Evolutionary conservation across 2,888 invertebrate genomes (phyloP).

Genomic region (Leptinotarsa haldemani): DNA sequence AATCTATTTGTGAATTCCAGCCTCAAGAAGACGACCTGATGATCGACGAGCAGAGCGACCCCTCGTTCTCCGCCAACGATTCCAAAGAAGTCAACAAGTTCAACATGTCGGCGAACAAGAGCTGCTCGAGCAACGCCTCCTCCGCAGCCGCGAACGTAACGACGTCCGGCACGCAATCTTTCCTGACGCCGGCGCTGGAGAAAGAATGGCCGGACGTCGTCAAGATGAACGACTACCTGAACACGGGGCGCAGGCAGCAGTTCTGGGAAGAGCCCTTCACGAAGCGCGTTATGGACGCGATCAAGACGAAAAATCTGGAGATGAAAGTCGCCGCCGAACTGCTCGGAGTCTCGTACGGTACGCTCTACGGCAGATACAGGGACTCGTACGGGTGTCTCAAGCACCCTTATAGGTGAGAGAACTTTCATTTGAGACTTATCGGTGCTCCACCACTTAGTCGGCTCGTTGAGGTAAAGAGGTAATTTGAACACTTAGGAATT

Average conservation of each 20-base stretch:
- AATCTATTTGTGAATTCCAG: slow-evolving; percentile 32
- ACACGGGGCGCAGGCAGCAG: slow-evolving; percentile 87
- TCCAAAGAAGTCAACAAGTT: slow-evolving; percentile 35
- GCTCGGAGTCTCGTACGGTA: slow-evolving; percentile 90
- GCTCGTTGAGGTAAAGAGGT: too few relatives aligned
- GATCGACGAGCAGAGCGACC: slow-evolving; percentile 55
- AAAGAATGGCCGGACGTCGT: slow-evolving; percentile 76
- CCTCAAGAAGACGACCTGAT: slow-evolving; percentile 51
- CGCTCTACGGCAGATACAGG: slow-evolving; percentile 88
- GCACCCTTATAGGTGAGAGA: slow-evolving; percentile 81
- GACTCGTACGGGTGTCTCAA: slow-evolving; percentile 91
- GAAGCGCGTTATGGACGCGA: slow-evolving; percentile 88
- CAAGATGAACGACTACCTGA: slow-evolving; percentile 87
- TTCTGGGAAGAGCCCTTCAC: slow-evolving; percentile 95
- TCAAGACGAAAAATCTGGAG: slow-evolving; percentile 89
- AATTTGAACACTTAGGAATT: too few relatives aligned
- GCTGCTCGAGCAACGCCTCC: slow-evolving; percentile 48
- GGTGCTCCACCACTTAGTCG: too few relatives aligned
- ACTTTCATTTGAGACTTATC: not conserved
- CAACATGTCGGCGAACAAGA: slow-evolving; percentile 50
- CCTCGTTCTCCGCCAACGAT: slow-evolving; percentile 51
- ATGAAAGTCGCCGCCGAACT: slow-evolving; percentile 94
- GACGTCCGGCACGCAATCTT: slow-evolving; percentile 56
- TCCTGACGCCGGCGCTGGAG: slow-evolving; percentile 63
- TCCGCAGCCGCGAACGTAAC: slow-evolving; percentile 51